Evolutionary conservation across 2,797 vertebrate species (phyloP).

Genomic region (Chelon auratus): DNA sequence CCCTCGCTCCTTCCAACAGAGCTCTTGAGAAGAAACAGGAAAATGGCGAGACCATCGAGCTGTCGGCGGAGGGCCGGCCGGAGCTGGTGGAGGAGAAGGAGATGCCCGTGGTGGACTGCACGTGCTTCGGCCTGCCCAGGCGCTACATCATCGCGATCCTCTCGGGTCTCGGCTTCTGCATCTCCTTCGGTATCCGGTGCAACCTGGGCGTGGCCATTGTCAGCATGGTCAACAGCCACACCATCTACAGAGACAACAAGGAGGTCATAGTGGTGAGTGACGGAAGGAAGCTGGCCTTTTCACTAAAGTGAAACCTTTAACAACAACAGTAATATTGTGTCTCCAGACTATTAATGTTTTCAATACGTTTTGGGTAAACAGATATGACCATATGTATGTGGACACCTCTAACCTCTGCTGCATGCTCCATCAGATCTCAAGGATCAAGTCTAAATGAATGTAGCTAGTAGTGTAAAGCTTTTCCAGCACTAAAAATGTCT

Average conservation of each 20-base stretch:
- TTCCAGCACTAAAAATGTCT: neutral
- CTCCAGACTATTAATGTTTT: neutral
- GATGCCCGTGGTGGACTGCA: conserved; percentile 91
- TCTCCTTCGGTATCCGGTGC: conserved; percentile 96
- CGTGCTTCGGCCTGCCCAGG: conserved; percentile 92
- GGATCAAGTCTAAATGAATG: neutral
- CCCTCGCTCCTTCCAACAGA: conserved; percentile 66
- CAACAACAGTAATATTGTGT: neutral
- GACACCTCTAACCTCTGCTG: neutral
- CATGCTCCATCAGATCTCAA: neutral
- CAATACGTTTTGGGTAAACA: neutral
- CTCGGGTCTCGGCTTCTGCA: conserved; percentile 94
- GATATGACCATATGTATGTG: neutral
- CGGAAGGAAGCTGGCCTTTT: neutral
- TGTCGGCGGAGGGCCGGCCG: conserved; percentile 90
- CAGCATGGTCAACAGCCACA: conserved; percentile 97
- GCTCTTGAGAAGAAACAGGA: conserved; percentile 90
- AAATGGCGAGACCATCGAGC: conserved; percentile 90
- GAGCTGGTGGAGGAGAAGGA: conserved; percentile 86
- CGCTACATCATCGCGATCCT: conserved; percentile 96
- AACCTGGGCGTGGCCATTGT: conserved; percentile 96
- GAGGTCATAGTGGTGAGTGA: conserved; percentile 88
- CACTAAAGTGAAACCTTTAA: neutral
- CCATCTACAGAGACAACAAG: conserved; percentile 87
- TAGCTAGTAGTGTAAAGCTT: neutral